phyloP scores from a whole-genome alignment of 2,797 vertebrate genomes.

The Toxotes lorentzi region DNA sequence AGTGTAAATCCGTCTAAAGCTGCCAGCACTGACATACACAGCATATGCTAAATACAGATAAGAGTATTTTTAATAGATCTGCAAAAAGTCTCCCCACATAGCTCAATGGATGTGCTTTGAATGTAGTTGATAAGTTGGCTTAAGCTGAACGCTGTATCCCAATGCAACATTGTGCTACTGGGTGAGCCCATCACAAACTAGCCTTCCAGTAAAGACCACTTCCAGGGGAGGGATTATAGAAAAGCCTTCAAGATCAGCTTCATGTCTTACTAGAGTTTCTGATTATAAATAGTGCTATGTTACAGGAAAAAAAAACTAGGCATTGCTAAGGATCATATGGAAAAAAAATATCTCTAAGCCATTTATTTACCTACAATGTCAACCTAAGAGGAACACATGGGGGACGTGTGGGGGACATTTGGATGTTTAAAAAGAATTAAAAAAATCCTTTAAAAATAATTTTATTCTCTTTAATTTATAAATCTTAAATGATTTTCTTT shows the following conservation, averaged over 20 bases:
- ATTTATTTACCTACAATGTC: slow-evolving; percentile 79
- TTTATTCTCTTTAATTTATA: slow-evolving; percentile 7
- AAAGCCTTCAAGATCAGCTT: slow-evolving; percentile 88
- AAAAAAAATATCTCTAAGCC: slow-evolving; percentile 69
- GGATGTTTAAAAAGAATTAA: not conserved
- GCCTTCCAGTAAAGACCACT: slow-evolving; percentile 86
- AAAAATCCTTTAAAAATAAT: not conserved
- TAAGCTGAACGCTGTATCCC: slow-evolving; percentile 88
- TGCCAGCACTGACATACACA: slow-evolving; percentile 86
- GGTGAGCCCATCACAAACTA: slow-evolving; percentile 87
- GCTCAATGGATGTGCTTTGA: slow-evolving; percentile 89
- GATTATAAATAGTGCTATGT: slow-evolving; percentile 83
- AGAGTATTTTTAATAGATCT: slow-evolving; percentile 89
- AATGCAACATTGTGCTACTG: slow-evolving; percentile 85
- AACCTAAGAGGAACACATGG: slow-evolving; percentile 43
- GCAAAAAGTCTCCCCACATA: slow-evolving; percentile 86
- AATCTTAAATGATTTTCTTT: not conserved
- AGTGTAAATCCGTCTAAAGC: slow-evolving; percentile 88
- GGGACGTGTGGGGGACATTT: slow-evolving; percentile 8
- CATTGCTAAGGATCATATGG: slow-evolving; percentile 71
- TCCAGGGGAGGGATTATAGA: slow-evolving; percentile 87
- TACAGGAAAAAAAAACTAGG: slow-evolving; percentile 64
- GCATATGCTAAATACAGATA: slow-evolving; percentile 91
- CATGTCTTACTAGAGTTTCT: slow-evolving; percentile 85
- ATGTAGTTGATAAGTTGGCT: slow-evolving; percentile 90